Conservation (phyloP, 2,888 invertebrate genomes). For the Hydrotaea cyrtoneurina region DNA sequence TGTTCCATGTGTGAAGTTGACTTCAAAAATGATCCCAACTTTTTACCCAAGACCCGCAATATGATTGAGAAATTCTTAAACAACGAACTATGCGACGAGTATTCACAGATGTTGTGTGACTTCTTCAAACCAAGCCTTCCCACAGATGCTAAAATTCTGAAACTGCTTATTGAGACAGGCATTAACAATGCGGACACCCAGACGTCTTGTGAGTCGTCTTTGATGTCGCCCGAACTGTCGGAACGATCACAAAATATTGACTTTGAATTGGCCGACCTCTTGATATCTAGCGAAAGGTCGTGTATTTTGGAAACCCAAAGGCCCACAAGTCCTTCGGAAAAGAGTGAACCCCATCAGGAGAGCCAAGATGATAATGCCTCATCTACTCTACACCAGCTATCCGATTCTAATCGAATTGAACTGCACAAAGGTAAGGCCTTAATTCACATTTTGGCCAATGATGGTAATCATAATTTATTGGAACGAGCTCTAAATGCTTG, state of each 20-base stretch:
- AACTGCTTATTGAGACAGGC: conserved; percentile 88
- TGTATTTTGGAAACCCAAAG: conserved; percentile 79
- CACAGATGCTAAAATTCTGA: conserved; percentile 86
- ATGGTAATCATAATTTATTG: conserved; percentile 87
- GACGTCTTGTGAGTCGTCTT: conserved; percentile 80
- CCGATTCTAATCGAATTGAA: conserved; percentile 80
- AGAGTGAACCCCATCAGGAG: conserved; percentile 79
- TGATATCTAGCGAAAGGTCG: conserved; percentile 80
- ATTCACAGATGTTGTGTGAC: conserved; percentile 81
- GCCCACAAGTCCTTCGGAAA: conserved; percentile 79
- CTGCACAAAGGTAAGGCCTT: conserved; percentile 84
- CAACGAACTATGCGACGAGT: conserved; percentile 79
- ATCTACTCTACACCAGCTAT: conserved; percentile 79
- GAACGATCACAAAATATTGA: conserved; percentile 81
- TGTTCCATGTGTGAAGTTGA: conserved; percentile 80
- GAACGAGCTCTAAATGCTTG: conserved; percentile 85
- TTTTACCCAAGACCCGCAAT: conserved; percentile 78
- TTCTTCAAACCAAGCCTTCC: conserved; percentile 84
- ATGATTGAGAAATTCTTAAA: conserved; percentile 81
- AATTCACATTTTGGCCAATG: conserved; percentile 88
- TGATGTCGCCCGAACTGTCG: conserved; percentile 80
- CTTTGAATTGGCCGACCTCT: conserved; percentile 80
- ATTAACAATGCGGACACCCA: conserved; percentile 82
- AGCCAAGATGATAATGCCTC: conserved; percentile 80
- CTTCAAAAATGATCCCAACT: conserved; percentile 79